Conservation (phyloP, 2,797 vertebrate genomes). For the Pipistrellus kuhlii region DNA sequence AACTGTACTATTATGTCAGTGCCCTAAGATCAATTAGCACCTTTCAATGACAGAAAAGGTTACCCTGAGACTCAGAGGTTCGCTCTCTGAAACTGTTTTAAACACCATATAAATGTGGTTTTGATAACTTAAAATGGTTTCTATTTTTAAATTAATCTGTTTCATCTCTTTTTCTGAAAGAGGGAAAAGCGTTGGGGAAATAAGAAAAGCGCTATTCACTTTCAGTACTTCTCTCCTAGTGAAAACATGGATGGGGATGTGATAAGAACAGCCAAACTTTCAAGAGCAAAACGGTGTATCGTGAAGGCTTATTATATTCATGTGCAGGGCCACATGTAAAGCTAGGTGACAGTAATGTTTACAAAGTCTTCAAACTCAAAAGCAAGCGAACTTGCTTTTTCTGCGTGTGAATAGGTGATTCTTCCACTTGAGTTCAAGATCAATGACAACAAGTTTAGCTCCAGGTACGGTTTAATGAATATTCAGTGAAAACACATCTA, state of each 20-base stretch:
- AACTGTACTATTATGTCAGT: slow-evolving; percentile 88
- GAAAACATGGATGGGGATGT: neutral
- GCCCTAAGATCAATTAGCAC: slow-evolving; percentile 89
- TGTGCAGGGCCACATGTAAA: neutral
- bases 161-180: slow-evolving; percentile 51
- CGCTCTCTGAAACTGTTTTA: slow-evolving; percentile 60
- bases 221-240: slow-evolving; percentile 11
- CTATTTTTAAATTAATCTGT: slow-evolving; percentile 58
- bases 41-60: slow-evolving; percentile 89
- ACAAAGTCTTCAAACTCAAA: slow-evolving; percentile 77
- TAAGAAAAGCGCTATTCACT: slow-evolving; percentile 25
- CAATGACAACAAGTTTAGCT: slow-evolving; percentile 51
- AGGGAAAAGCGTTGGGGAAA: neutral
- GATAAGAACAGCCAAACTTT: slow-evolving; percentile 42
- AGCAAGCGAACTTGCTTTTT: slow-evolving; percentile 42
- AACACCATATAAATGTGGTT: slow-evolving; percentile 55
- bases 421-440: slow-evolving; percentile 65
- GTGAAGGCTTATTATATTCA: neutral
- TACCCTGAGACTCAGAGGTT: slow-evolving; percentile 81
- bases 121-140: slow-evolving; percentile 67
- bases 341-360: slow-evolving; percentile 55
- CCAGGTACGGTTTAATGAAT: slow-evolving; percentile 43
- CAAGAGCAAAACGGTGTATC: slow-evolving; percentile 50
- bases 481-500: slow-evolving; percentile 46
- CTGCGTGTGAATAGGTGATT: slow-evolving; percentile 40